Conservation (phyloP, 2,113 vertebrate genomes). For the Cynoglossus semilaevis region DNA sequence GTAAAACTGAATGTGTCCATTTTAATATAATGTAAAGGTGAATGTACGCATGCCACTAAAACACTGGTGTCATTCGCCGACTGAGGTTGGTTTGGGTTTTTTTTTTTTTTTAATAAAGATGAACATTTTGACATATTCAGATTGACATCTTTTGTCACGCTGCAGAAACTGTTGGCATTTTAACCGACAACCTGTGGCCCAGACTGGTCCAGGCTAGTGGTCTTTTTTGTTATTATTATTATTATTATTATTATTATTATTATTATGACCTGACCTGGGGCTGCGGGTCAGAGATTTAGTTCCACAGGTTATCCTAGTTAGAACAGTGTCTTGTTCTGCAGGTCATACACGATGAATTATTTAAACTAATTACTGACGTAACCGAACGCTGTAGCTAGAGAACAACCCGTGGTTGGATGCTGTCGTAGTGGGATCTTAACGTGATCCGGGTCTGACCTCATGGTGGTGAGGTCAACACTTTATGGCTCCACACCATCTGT, state of each 20-base stretch:
- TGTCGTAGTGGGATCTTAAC: neutral
- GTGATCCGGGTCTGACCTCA: neutral
- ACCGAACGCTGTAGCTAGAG: too few relatives aligned
- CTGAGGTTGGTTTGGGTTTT: neutral
- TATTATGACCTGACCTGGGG: too few relatives aligned
- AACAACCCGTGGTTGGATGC: too few relatives aligned
- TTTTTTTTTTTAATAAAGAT: conserved; percentile 3
- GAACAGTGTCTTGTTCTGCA: too few relatives aligned
- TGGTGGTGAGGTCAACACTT: neutral
- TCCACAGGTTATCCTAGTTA: too few relatives aligned
- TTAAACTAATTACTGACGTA: too few relatives aligned
- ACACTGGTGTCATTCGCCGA: neutral
- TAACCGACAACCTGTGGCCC: too few relatives aligned
- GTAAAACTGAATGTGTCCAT: neutral
- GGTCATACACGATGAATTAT: too few relatives aligned
- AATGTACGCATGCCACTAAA: neutral
- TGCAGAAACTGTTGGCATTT: neutral
- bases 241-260: too few relatives aligned
- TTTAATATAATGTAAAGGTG: neutral
- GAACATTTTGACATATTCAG: neutral
- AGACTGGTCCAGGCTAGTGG: too few relatives aligned
- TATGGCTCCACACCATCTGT: conserved; percentile 1
- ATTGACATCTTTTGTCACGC: neutral
- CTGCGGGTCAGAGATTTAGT: too few relatives aligned
- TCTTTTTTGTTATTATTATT: too few relatives aligned